These are phyloP conservation scores for Apogon hyalosoma DNA, from an alignment of 2,797 vertebrate genomes.

Conservation along the genomic window DNA sequence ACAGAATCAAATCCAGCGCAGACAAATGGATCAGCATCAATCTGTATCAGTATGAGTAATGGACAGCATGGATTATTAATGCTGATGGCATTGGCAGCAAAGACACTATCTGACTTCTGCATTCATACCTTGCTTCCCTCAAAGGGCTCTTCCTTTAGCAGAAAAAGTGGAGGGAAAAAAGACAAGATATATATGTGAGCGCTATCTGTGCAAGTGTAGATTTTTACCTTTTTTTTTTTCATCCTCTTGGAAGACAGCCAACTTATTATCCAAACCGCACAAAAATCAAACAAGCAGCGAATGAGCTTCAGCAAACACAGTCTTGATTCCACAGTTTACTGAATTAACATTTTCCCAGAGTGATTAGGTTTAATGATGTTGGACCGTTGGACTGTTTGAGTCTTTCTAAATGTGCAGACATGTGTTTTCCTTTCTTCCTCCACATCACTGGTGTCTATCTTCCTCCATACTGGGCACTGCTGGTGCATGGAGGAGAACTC, in stretches of 20 bases:
- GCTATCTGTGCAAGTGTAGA: constrained; percentile 39
- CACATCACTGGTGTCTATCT: constrained; percentile 50
- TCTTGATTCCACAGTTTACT: constrained; percentile 31
- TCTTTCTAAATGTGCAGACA: constrained; percentile 50
- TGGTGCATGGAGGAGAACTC: constrained; percentile 41
- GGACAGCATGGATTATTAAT: constrained; percentile 67
- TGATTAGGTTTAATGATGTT: constrained; percentile 50
- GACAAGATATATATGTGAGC: constrained; percentile 73
- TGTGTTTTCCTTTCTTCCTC: constrained; percentile 38
- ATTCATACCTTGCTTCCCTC: constrained; percentile 86
- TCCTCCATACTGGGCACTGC: constrained; percentile 45
- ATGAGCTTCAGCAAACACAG: constrained; percentile 54
- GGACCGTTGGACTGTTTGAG: constrained; percentile 47
- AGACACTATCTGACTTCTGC: constrained; percentile 58
- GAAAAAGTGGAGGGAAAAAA: constrained; percentile 57
- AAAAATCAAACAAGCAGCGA: constrained; percentile 51
- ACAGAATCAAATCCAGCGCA: constrained; percentile 62
- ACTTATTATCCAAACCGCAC: constrained; percentile 59
- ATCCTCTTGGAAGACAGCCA: constrained; percentile 50
- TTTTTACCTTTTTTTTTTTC: constrained; percentile 54
- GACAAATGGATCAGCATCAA: constrained; percentile 67
- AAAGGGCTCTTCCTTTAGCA: constrained; percentile 88
- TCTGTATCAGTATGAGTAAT: constrained; percentile 56
- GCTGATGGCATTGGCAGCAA: constrained; percentile 60
- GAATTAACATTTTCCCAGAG: constrained; percentile 55